These are phyloP conservation scores for Spodoptera picta DNA, from an alignment of 2,888 invertebrate genomes.

Conservation along the genomic window DNA sequence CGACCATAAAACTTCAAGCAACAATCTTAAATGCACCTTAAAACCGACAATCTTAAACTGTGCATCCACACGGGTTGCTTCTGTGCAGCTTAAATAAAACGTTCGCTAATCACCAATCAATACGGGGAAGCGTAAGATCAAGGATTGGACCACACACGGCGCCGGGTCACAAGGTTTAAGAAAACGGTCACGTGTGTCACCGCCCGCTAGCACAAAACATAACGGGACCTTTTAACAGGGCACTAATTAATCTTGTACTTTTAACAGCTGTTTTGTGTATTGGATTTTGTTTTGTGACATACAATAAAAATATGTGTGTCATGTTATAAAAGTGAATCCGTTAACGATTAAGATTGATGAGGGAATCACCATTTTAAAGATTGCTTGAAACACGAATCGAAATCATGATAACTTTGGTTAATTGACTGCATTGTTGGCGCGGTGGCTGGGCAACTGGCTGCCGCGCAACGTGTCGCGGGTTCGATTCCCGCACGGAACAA, in stretches of 20 bases:
- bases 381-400: too few species aligned
- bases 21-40: too few species aligned
- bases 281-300: slow-evolving; percentile 21
- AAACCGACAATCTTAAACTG: not conserved
- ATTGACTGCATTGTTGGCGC: too few species aligned
- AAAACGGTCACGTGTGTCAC: slow-evolving; percentile 58
- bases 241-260: slow-evolving; percentile 54
- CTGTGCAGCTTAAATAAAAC: slow-evolving; percentile 26
- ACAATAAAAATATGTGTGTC: not conserved
- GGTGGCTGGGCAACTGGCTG: too few species aligned
- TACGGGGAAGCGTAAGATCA: slow-evolving; percentile 54
- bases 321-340: too few species aligned
- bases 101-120: slow-evolving; percentile 54
- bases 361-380: too few species aligned
- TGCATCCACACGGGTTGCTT: slow-evolving; percentile 11
- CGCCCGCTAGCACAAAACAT: slow-evolving; percentile 39
- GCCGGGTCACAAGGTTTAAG: slow-evolving; percentile 54
- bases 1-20: too few species aligned
- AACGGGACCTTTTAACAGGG: slow-evolving; percentile 41
- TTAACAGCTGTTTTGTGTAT: slow-evolving; percentile 50
- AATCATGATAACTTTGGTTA: too few species aligned
- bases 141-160: slow-evolving; percentile 61
- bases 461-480: too few species aligned
- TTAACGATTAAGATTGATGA: too few species aligned
- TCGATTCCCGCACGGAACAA: too few species aligned